phyloP scores from a whole-genome alignment of 2,113 vertebrate genomes.

The Myanophis thanlyinensis region DNA sequence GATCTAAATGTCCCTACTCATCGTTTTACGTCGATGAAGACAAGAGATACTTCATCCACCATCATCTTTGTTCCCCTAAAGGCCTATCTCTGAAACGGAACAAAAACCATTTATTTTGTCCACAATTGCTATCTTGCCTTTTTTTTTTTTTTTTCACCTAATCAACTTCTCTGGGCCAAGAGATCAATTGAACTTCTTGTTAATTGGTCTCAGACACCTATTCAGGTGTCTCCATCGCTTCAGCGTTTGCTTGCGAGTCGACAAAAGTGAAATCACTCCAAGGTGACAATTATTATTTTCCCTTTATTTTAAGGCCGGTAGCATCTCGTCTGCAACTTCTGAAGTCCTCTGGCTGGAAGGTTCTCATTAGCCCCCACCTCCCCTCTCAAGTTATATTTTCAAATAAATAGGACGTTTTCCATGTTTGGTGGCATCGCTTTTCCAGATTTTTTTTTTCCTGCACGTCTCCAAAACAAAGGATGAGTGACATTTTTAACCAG shows the following conservation, averaged over 20 bases:
- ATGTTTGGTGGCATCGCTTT: slow-evolving; percentile 19
- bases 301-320: not conserved
- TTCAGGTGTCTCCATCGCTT: too few relatives aligned
- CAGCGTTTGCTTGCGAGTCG: rapidly evolving
- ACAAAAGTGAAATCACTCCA: not conserved
- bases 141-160: not conserved
- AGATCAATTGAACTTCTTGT: not conserved
- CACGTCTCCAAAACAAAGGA: slow-evolving; percentile 44
- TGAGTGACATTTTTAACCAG: slow-evolving; percentile 51
- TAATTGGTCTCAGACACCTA: not conserved
- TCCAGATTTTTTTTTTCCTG: slow-evolving; percentile 2
- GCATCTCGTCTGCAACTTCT: not conserved
- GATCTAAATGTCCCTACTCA: not conserved
- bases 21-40: not conserved
- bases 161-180: not conserved
- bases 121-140: not conserved
- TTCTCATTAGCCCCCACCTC: not conserved
- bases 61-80: not conserved
- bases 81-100: not conserved
- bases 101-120: not conserved
- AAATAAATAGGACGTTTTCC: slow-evolving; percentile 45
- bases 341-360: not conserved
- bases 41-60: not conserved
- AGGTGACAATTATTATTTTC: not conserved
- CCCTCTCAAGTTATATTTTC: slow-evolving; percentile 18